Conservation (phyloP, 2,113 vertebrate species). For the human (Homo sapiens) region DNA sequence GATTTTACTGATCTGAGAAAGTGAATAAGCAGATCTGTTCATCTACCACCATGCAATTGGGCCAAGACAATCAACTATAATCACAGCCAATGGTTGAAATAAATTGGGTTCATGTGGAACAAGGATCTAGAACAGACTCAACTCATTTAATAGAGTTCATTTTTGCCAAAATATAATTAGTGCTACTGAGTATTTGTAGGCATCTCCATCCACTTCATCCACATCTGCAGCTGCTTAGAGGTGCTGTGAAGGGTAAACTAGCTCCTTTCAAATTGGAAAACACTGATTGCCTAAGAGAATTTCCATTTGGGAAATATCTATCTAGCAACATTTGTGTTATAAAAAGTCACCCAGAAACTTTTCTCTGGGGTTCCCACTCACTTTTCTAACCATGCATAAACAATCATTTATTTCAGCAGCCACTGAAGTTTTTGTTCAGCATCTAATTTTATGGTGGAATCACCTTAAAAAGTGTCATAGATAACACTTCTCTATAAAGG, state of each 20-base stretch:
- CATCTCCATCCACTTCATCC: not conserved
- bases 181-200: not conserved
- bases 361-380: not conserved
- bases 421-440: not conserved
- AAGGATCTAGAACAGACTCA: not conserved
- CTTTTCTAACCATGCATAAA: not conserved
- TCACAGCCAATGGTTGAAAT: not conserved
- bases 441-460: not conserved
- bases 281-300: not conserved
- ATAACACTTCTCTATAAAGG: not conserved
- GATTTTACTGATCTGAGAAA: not conserved
- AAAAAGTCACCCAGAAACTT: not conserved
- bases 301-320: not conserved
- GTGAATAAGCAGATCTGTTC: not conserved
- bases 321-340: not conserved
- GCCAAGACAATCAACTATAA: not conserved
- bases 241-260: not conserved
- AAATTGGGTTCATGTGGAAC: not conserved
- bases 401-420: not conserved
- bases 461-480: not conserved
- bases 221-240: not conserved
- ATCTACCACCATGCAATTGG: not conserved
- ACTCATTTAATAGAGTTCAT: not conserved
- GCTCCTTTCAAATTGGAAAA: not conserved
- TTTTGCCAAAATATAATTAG: not conserved